Conservation (phyloP, 2,797 vertebrate species). For the Chelon auratus region DNA sequence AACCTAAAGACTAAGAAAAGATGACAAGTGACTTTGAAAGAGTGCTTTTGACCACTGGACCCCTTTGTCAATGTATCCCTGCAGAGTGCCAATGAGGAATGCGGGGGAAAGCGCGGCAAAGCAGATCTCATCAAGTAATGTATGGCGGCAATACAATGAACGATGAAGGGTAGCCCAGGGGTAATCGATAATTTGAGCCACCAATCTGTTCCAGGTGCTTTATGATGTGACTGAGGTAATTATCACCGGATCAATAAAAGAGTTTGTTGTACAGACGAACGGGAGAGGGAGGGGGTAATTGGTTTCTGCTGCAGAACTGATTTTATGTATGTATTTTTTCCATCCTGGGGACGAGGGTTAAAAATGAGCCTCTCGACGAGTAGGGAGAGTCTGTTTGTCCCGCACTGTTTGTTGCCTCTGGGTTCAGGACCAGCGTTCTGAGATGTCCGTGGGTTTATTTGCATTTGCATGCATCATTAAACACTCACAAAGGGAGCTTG, state of each 20-base stretch:
- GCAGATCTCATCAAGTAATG: constrained; percentile 80
- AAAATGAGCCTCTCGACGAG: constrained; percentile 59
- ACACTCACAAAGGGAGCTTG: constrained; percentile 59
- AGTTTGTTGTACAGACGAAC: constrained; percentile 81
- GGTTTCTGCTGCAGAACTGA: constrained; percentile 74
- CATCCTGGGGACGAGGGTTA: constrained; percentile 45
- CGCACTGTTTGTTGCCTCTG: constrained; percentile 40
- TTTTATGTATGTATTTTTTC: constrained; percentile 78
- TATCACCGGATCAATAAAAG: constrained; percentile 86
- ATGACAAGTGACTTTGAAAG: constrained; percentile 72
- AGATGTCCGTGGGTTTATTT: constrained; percentile 68
- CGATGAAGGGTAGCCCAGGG: constrained; percentile 76
- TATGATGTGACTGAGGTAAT: constrained; percentile 88
- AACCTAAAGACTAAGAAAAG: constrained; percentile 53
- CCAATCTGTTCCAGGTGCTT: constrained; percentile 87
- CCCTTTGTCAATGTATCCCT: constrained; percentile 66
- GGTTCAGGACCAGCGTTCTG: constrained; percentile 56
- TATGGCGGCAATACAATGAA: constrained; percentile 81
- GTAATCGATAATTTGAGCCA: constrained; percentile 85
- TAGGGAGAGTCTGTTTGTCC: constrained; percentile 43
- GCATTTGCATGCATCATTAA: constrained; percentile 76
- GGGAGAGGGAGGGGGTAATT: constrained; percentile 75
- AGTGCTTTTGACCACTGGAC: constrained; percentile 61
- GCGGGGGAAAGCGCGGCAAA: constrained; percentile 58
- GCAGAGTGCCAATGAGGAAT: constrained; percentile 53